A percentile compares a stretch with the other conserved stretches of the same genome.
These are phyloP conservation scores for Macaria notata DNA, from an alignment of 2,888 invertebrate species.

Conservation along the genomic window DNA sequence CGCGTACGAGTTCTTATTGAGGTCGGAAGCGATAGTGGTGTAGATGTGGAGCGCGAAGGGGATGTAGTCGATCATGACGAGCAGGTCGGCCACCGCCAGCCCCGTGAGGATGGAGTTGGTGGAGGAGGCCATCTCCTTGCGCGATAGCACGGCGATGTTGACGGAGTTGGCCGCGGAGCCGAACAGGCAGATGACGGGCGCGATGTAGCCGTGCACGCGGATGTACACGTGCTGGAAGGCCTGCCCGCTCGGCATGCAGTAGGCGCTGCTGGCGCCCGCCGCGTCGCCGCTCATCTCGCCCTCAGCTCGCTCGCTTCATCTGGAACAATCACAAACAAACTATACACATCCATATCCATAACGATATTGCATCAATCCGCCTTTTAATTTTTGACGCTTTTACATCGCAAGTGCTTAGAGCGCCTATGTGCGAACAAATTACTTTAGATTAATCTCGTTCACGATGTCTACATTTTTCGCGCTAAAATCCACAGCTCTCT, in stretches of 20 bases:
- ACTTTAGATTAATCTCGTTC: conserved; percentile 23
- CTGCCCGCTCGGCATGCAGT: conserved; percentile 80
- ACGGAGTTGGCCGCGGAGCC: conserved; percentile 94
- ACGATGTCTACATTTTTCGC: conserved; percentile 18
- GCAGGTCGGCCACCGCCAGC: conserved; percentile 94
- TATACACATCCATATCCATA: background rate
- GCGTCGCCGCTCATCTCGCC: conserved; percentile 39
- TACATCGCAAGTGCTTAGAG: conserved; percentile 4
- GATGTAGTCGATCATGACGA: conserved; percentile 97
- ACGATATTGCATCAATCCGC: background rate
- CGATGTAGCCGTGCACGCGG: conserved; percentile 91
- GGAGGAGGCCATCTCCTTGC: conserved; percentile 95
- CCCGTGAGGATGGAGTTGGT: conserved; percentile 97
- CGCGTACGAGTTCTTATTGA: conserved; percentile 82
- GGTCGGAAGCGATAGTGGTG: conserved; percentile 79
- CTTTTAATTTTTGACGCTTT: conserved; percentile 3
- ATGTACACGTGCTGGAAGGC: conserved; percentile 85
- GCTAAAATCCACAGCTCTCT: conserved; percentile 15
- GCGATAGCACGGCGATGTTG: conserved; percentile 94
- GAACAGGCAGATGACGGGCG: conserved; percentile 92
- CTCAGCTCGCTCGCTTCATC: conserved; percentile 23
- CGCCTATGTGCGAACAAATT: conserved; percentile 10
- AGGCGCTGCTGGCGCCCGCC: conserved; percentile 49
- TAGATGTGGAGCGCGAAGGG: conserved; percentile 93
- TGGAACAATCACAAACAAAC: conserved; percentile 22